These are phyloP conservation scores for Priocnemis perturbator DNA, from an alignment of 2,888 invertebrate species.

Conservation along the genomic window DNA sequence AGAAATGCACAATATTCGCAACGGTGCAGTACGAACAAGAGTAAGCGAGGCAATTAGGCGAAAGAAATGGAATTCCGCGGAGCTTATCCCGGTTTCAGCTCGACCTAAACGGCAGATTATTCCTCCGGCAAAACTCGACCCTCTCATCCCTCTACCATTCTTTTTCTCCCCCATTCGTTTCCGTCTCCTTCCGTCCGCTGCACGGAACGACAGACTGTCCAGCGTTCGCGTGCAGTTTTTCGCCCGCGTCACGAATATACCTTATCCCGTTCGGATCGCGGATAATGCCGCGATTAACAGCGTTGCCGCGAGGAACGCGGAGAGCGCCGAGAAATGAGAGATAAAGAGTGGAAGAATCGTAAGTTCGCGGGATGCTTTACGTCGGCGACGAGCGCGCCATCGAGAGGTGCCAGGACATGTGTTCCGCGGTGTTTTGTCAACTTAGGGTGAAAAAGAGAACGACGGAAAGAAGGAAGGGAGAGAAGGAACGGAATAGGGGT, in stretches of 20 bases:
- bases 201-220: conserved; percentile 14
- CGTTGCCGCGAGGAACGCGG: background rate
- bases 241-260: too few relatives aligned
- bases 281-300: conserved; percentile 48
- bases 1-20: too few relatives aligned
- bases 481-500: background rate
- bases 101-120: background rate
- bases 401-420: conserved; percentile 65
- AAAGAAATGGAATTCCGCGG: background rate
- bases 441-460: conserved; percentile 42
- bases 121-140: too few relatives aligned
- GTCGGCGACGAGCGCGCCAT: conserved; percentile 46
- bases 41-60: conserved; percentile 12
- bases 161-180: too few relatives aligned
- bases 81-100: conserved; percentile 1
- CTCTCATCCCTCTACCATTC: too few relatives aligned
- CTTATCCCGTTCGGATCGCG: conserved; percentile 46
- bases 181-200: too few relatives aligned
- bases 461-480: conserved; percentile 10
- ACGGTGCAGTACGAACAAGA: background rate
- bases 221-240: too few relatives aligned
- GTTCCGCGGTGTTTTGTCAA: conserved; percentile 58
- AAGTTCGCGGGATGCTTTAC: conserved; percentile 35
- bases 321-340: background rate
- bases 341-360: conserved; percentile 17